Conservation (phyloP, 2,888 invertebrate genomes). For the Papilio protenor region DNA sequence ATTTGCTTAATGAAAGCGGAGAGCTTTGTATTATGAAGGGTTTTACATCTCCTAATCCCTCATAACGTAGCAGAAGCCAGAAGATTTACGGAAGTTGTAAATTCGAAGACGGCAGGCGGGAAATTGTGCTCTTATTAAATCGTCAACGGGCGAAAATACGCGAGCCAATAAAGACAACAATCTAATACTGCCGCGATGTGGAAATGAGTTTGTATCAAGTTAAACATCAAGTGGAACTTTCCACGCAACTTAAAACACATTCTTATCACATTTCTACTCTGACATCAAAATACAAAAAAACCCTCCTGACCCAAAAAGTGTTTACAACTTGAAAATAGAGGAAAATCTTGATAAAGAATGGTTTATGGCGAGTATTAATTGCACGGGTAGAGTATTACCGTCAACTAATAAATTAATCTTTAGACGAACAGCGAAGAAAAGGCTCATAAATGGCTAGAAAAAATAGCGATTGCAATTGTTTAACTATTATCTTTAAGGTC, state of each 20-base stretch:
- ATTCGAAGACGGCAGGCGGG: slow-evolving; percentile 38
- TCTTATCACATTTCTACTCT: slow-evolving; percentile 26
- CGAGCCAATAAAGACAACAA: slow-evolving; percentile 31
- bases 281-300: slow-evolving; percentile 13
- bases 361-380: slow-evolving; percentile 34
- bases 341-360: slow-evolving; percentile 40
- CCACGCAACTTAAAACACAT: slow-evolving; percentile 19
- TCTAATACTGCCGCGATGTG: slow-evolving; percentile 17
- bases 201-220: slow-evolving; percentile 21
- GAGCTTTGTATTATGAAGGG: slow-evolving; percentile 10
- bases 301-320: slow-evolving; percentile 24
- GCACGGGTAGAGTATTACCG: slow-evolving; percentile 8
- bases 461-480: neutral
- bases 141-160: slow-evolving; percentile 32
- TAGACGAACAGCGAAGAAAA: neutral
- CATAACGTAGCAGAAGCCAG: slow-evolving; percentile 5
- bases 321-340: slow-evolving; percentile 34
- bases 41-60: slow-evolving; percentile 10
- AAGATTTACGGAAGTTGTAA: slow-evolving; percentile 45
- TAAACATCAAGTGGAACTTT: slow-evolving; percentile 11
- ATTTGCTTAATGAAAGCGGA: slow-evolving; percentile 26
- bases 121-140: slow-evolving; percentile 45
- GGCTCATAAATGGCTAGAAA: neutral
- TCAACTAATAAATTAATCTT: slow-evolving; percentile 26
- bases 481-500: neutral